These are phyloP conservation scores for Epiblema foenella DNA, from an alignment of 2,888 invertebrate genomes.

Conservation along the genomic window DNA sequence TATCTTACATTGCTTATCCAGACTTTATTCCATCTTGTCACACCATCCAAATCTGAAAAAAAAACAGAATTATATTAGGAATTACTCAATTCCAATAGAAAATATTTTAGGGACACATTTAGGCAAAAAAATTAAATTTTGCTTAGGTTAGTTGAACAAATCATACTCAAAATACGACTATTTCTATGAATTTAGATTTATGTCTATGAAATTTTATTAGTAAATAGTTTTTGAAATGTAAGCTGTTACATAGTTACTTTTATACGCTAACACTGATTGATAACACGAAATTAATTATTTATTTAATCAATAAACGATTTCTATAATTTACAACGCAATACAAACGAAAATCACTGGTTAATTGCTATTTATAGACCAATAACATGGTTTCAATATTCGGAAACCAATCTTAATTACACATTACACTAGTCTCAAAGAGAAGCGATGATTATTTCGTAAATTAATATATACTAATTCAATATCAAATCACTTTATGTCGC, in stretches of 20 bases:
- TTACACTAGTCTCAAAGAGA: neutral
- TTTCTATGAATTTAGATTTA: no score
- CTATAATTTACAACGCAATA: neutral
- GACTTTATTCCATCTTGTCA: slow-evolving; percentile 59
- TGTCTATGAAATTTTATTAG: no score
- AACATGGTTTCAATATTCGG: neutral
- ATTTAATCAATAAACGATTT: neutral
- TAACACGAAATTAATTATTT: neutral
- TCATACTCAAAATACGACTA: no score
- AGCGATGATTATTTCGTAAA: slow-evolving; percentile 13
- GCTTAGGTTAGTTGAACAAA: no score
- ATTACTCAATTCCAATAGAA: no score
- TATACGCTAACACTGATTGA: no score
- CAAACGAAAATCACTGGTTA: slow-evolving; percentile 12
- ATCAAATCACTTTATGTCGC: neutral
- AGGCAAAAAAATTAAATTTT: no score
- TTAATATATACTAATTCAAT: slow-evolving; percentile 5
- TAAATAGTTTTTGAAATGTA: neutral
- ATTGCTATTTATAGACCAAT: slow-evolving; percentile 31
- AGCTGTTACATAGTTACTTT: no score
- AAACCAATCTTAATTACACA: neutral
- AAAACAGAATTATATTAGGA: slow-evolving; percentile 20
- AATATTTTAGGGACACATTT: no score
- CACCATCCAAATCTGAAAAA: slow-evolving; percentile 62
- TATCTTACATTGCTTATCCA: slow-evolving; percentile 63